Evolutionary conservation across 1,140 invertebrate genomes (phyloP), one percentile per base, ranked within the genome.

Genomic region (Eriosoma lanigerum): DNA sequence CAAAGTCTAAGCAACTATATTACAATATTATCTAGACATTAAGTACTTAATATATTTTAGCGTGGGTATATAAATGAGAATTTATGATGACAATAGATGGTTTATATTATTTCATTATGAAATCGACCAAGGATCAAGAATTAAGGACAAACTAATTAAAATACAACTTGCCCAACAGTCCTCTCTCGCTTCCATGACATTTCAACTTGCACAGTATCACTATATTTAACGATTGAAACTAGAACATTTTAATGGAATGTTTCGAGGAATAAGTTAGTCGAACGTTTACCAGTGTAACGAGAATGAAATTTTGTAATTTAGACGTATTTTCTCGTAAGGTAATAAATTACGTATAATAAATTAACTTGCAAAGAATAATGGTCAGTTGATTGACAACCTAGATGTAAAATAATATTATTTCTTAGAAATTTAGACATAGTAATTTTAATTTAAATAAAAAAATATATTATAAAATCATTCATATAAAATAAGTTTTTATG

Each of bases 291-390:
- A 38, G 15, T 44, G 64, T 46, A 68, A 68, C 12, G 6, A 46
- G 32, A n/a, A 68, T 15, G 64, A n/a, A 17, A 68, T 68, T 21
- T 46, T 21, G 64, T 46, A 44, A 46, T 46, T 68, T 46, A 68
- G 21, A 44, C 38, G 64, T 24, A 46, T 68, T 13, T 68, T 46
- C 12, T 44, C 15, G 21, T 10, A 17, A 68, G 38, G 38, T 46
- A 68, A 46, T 46, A 68, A 46, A 68, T 68, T 68, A 68, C n/a
- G 21, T 24, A 44, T 38, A 21, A 68, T 68, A 46, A 68, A 68
- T 68, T 68, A 68, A 44, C 38, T 46, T 21, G 13, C 32, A 24
- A 66, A 68, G n/a, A 68, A 38, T 38, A 68, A 68, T 21, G n/a
- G 64, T 21, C 24, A 46, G 46, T 68, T 46, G 21, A 68, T 32